Base-by-base conservation (phyloP, 2,888 invertebrate genomes). In the Trissolcus brochymenae region DNA sequence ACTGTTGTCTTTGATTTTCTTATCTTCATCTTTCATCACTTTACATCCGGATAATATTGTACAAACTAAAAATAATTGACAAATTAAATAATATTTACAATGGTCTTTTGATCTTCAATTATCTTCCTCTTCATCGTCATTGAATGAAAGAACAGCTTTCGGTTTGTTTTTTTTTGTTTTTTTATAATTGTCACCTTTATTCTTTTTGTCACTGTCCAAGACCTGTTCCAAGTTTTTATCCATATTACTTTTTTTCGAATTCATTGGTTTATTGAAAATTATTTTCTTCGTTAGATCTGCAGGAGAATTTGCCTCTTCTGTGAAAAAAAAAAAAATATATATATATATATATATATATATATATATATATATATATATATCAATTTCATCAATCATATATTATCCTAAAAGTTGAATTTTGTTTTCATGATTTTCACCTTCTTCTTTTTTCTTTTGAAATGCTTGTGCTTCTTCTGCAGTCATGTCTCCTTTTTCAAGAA, bases 251-350 rank as follows among this genome's bases (percentile, higher is more conserved):
- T 79, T 78, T 53, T 80, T 76, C 35, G 79, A 76, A 41, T 35
- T 35, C 9, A 76, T 59, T 3, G 51, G 62, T 35, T 81, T 85
- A 21, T 85, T 87, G 82, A 93, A 93, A 76, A 93, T 89, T 72
- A 94, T 90, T 50, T 91, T 91, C 81, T 91, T 90, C 62, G 85
- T 90, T 79, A 94, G 88, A 88, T 94, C 93, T 46, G 93, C 93
- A 35, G 92, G 92, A 46, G 90, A 89, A 82, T 91, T 90, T 70
- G 91, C 91, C 84, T 91, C 91, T 87, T 92, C 93, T 93, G 87
- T 25, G 90, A 90, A 78, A 35, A 35, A 35, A 11, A 9, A 16
- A n/a, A n/a, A n/a, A n/a, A n/a, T n/a, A n/a, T n/a, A n/a, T n/a
- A n/a, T n/a, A n/a, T n/a, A n/a, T n/a, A n/a, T n/a, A n/a, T n/a